Percentiles rank a stretch among this genome's conserved stretches.
Evolutionary conservation across 2,797 vertebrate species (phyloP).

Genomic region (Anisognathus igniventris): DNA sequence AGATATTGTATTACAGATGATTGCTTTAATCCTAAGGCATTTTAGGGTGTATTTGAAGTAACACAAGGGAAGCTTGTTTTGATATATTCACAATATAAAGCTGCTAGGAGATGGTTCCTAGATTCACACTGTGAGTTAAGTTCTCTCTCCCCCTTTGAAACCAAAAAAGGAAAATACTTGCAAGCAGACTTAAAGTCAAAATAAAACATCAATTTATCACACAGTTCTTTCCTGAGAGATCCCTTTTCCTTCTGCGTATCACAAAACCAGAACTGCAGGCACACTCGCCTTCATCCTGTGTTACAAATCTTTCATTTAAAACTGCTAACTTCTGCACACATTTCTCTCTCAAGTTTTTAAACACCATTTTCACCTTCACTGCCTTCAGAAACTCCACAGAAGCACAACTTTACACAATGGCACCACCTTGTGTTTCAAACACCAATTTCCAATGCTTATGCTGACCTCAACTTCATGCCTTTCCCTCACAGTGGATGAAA

Average conservation of each 20-base stretch:
- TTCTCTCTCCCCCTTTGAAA: constrained; percentile 5
- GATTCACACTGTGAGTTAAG: constrained; percentile 20
- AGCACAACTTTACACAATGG: constrained; percentile 69
- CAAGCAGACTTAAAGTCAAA: not conserved
- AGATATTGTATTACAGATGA: constrained; percentile 72
- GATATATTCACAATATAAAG: constrained; percentile 47
- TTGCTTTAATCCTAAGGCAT: constrained; percentile 71
- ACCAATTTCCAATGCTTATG: not conserved
- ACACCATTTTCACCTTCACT: not conserved
- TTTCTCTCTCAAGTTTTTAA: constrained; percentile 26
- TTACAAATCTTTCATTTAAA: not conserved
- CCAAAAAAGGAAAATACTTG: not conserved
- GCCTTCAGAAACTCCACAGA: not conserved
- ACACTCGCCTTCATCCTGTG: not conserved
- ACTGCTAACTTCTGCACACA: not conserved
- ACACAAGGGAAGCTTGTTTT: constrained; percentile 61
- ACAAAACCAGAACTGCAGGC: not conserved
- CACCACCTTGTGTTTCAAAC: constrained; percentile 73
- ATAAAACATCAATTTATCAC: not conserved
- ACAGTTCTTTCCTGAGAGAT: not conserved
- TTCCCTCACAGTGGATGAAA: not conserved
- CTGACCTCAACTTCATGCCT: not conserved
- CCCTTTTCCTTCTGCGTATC: not conserved
- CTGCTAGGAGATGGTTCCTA: constrained; percentile 47
- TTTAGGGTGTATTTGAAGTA: constrained; percentile 68